Conservation (phyloP, 1,140 invertebrate genomes). For the Aphidius gifuensis region DNA sequence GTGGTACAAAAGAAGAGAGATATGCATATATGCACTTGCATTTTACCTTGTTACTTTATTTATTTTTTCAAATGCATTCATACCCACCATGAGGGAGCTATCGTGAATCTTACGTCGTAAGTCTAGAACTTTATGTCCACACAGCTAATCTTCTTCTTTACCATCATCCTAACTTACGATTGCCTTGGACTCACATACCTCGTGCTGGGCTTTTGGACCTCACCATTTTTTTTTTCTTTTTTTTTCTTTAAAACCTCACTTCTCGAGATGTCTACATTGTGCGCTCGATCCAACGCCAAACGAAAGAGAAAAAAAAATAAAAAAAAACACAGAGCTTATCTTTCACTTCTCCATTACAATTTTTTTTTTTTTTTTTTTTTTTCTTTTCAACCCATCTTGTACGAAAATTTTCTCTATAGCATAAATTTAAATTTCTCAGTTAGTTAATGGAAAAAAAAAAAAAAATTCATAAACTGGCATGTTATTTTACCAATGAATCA, state of each 20-base stretch:
- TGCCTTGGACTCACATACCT: slow-evolving; percentile 41
- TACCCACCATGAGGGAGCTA: slow-evolving; percentile 55
- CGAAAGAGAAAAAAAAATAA: slow-evolving; percentile 10
- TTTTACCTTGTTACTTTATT: slow-evolving; percentile 40
- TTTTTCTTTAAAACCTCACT: slow-evolving; percentile 29
- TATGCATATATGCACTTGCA: slow-evolving; percentile 32
- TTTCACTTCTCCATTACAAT: slow-evolving; percentile 10
- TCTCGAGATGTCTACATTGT: slow-evolving; percentile 51
- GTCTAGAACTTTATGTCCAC: slow-evolving; percentile 57
- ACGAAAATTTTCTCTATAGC: slow-evolving; percentile 29
- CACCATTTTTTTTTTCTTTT: slow-evolving; percentile 29
- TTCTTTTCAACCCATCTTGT: background rate
- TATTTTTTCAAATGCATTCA: slow-evolving; percentile 47
- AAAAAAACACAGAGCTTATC: slow-evolving; percentile 27
- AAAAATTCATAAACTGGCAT: background rate
- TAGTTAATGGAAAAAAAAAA: background rate
- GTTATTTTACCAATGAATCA: background rate
- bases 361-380: slow-evolving; percentile 16
- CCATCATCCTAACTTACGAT: slow-evolving; percentile 56
- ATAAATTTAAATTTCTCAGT: slow-evolving; percentile 27
- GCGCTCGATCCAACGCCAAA: background rate
- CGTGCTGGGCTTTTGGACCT: background rate
- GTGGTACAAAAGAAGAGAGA: slow-evolving; percentile 12
- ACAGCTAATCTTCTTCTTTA: slow-evolving; percentile 44
- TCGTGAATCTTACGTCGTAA: slow-evolving; percentile 57